A percentile compares a stretch with the other conserved stretches of the same genome.
phyloP scores from a whole-genome alignment of 2,113 vertebrate species.

The Chaetura pelagica region DNA sequence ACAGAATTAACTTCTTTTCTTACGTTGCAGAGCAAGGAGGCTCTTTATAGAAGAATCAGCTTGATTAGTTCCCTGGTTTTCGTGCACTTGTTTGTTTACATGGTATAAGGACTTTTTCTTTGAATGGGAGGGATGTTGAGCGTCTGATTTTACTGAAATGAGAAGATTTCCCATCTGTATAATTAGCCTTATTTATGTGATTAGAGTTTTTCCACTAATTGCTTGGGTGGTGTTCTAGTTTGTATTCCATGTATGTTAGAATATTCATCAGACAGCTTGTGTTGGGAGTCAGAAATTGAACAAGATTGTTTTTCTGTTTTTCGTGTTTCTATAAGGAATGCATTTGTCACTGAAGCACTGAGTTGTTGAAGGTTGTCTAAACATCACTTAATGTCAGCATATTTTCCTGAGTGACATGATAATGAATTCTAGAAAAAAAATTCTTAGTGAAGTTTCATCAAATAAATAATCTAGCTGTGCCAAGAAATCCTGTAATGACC shows the following conservation, averaged over 20 bases:
- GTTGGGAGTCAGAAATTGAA: background rate
- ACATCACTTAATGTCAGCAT: background rate
- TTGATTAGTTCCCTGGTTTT: background rate
- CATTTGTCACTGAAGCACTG: background rate
- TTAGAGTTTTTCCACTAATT: slow-evolving; percentile 36
- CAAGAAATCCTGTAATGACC: background rate
- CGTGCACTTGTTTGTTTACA: background rate
- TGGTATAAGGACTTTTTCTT: background rate
- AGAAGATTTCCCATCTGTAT: background rate
- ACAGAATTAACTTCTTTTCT: background rate
- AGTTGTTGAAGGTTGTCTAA: background rate
- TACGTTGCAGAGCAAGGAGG: background rate
- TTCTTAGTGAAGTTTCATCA: background rate
- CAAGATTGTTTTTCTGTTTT: background rate
- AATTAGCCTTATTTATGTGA: slow-evolving; percentile 42
- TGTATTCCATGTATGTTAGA: background rate
- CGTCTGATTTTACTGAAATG: slow-evolving; percentile 18
- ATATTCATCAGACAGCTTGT: background rate
- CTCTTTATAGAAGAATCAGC: background rate
- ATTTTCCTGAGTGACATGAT: background rate
- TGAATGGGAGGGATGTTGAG: slow-evolving; percentile 35
- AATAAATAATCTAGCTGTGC: background rate
- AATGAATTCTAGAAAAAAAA: background rate
- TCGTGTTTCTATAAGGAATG: background rate
- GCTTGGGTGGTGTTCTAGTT: background rate